Base-by-base conservation (phyloP, 2,888 invertebrate genomes). In the Himalopsyche anomala region DNA sequence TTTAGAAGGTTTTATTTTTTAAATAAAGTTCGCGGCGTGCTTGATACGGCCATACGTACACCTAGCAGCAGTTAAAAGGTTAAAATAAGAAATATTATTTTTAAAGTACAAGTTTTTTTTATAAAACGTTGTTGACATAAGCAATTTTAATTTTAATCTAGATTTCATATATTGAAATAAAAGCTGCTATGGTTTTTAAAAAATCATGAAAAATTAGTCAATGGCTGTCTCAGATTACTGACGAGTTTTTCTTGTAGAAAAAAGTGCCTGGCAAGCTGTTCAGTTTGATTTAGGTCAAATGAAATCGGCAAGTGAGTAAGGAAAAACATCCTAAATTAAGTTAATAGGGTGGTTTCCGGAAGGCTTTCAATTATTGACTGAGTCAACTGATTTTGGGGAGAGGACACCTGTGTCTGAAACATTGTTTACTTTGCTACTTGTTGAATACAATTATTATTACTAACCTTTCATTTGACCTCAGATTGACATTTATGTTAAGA, bases 281-380 rank as follows among this genome's bases (percentile, higher is more conserved):
- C 0, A 19, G 62, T 62, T 62, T 62, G 62, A 62, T 62, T 62
- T 62, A 28, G 62, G 62, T 62, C 62, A 19, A 62, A 62, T 15
- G 19, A 62, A 19, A 19, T 62, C 62, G 62, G 19, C 8, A 62
- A 19, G 19, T 19, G 62, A 62, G 62, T 62, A 19, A 62, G 62
- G 62, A 62, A 62, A 62, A 62, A 62, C 62, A 62, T 62, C 62
- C 62, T 62, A 62, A 62, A 62, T 62, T 62, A 62, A 62, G 19
- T 62, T 62, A 62, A 62, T 62, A 62, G 62, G 62, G 28, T 62
- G 19, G 62, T 62, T 62, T 62, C 62, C 62, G n/a, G 19, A 62
- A 62, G 11, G 62, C 62, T 62, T 62, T 62, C 62, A 62, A 62
- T 62, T 62, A 62, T 62, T 62, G 62, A 56, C 62, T 62, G 62